A percentile compares a stretch with the other conserved stretches of the same genome.
Evolutionary conservation across 2,113 vertebrate species (phyloP).

Genomic region (Leucoraja erinaceus): DNA sequence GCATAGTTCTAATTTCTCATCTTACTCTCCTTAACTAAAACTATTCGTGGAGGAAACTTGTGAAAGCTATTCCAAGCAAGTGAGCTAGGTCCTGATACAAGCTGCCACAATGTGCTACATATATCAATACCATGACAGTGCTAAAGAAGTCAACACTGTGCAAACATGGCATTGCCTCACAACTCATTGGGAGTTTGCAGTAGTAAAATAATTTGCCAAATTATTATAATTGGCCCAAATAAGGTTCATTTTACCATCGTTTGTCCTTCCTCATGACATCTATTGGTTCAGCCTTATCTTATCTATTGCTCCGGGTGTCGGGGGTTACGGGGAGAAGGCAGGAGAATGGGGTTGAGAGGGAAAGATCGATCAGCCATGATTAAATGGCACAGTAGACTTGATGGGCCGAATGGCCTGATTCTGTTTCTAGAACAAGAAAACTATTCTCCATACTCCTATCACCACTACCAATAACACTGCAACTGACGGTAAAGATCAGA

Average conservation of each 20-base stretch:
- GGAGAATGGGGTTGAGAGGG: too few relatives aligned
- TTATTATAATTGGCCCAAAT: too few relatives aligned
- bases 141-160: background rate
- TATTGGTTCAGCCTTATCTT: background rate
- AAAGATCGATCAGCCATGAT: too few relatives aligned
- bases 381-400: too few relatives aligned
- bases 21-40: background rate
- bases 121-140: background rate
- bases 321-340: too few relatives aligned
- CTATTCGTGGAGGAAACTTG: background rate
- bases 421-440: too few relatives aligned
- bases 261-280: too few relatives aligned
- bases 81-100: background rate
- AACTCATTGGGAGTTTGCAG: background rate
- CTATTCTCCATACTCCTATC: too few relatives aligned
- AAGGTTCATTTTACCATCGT: background rate
- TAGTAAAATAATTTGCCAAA: background rate
- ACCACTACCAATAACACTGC: background rate
- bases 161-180: background rate
- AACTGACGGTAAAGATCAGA: background rate
- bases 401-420: too few relatives aligned
- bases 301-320: too few relatives aligned
- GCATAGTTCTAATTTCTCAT: background rate
- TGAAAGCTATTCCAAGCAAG: background rate
- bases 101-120: background rate